These are phyloP conservation scores for Cerastis rubricosa DNA, from an alignment of 2,888 invertebrate genomes.

Conservation along the genomic window DNA sequence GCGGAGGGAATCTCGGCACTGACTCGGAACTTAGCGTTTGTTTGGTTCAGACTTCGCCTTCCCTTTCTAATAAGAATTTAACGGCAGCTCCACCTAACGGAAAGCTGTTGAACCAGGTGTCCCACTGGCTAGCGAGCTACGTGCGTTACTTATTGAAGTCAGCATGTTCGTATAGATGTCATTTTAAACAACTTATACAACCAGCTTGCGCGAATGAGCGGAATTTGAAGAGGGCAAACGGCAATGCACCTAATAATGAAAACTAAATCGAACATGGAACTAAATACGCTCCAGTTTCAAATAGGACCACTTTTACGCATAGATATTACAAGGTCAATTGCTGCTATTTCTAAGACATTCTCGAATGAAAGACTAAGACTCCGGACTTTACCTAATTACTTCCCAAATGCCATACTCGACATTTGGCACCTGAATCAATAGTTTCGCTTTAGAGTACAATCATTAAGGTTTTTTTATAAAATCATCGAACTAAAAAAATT, in stretches of 20 bases:
- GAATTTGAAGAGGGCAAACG: neutral
- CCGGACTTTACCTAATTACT: neutral
- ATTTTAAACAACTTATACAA: neutral
- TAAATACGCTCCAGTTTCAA: neutral
- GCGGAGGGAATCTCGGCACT: constrained; percentile 83
- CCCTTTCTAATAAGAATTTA: constrained; percentile 79
- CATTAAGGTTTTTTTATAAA: neutral
- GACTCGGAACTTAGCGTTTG: constrained; percentile 74
- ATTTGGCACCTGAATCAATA: constrained; percentile 20
- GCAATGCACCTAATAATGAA: neutral
- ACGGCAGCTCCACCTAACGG: constrained; percentile 76
- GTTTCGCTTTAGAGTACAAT: neutral
- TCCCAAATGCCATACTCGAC: neutral
- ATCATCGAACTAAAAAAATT: neutral
- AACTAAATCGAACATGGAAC: constrained; percentile 3
- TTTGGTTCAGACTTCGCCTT: constrained; percentile 79
- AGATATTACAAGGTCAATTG: neutral
- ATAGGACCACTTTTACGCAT: neutral
- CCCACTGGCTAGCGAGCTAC: neutral
- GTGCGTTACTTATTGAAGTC: neutral
- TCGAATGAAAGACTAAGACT: neutral
- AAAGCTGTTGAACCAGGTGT: constrained; percentile 18
- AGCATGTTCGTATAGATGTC: constrained; percentile 41
- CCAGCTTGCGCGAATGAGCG: neutral
- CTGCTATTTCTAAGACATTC: neutral